Percentiles rank a stretch among this genome's conserved stretches.
These are phyloP conservation scores for Thalpophila matura DNA, from an alignment of 2,888 invertebrate species.

Conservation along the genomic window DNA sequence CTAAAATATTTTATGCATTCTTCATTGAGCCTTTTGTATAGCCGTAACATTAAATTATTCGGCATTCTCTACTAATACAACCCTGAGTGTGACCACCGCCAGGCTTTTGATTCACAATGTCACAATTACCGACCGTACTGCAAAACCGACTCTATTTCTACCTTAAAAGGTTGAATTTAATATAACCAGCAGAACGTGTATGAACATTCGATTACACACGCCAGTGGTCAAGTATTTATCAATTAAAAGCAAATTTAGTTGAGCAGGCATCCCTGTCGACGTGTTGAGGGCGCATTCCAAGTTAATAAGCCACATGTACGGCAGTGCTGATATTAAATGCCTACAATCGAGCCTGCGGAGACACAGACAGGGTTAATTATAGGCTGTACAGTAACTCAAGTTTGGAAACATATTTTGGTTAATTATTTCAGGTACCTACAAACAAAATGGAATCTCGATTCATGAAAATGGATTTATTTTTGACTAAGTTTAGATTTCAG, in stretches of 20 bases:
- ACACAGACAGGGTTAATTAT: constrained; percentile 38
- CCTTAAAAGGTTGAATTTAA: constrained; percentile 34
- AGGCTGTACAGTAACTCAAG: constrained; percentile 46
- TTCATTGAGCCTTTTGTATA: constrained; percentile 6
- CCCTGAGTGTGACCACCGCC: constrained; percentile 54
- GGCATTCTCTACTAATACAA: constrained; percentile 65
- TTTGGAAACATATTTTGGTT: constrained; percentile 22
- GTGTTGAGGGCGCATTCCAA: constrained; percentile 76
- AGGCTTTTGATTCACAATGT: constrained; percentile 36
- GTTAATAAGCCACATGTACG: constrained; percentile 69
- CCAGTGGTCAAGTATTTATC: constrained; percentile 88
- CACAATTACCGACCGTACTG: not conserved
- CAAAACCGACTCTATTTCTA: constrained; percentile 48
- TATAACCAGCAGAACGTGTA: constrained; percentile 66
- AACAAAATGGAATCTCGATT: not conserved
- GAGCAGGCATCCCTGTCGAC: constrained; percentile 79
- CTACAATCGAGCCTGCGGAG: constrained; percentile 37
- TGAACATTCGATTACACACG: constrained; percentile 89
- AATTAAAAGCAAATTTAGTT: constrained; percentile 87
- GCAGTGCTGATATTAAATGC: constrained; percentile 62
- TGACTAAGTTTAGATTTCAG: too few relatives aligned
- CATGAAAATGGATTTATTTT: not conserved
- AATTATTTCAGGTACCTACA: constrained; percentile 5
- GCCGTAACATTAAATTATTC: constrained; percentile 62
- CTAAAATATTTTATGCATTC: not conserved